phyloP scores from a whole-genome alignment of 1,140 invertebrate genomes.

The Argopecten irradians region DNA sequence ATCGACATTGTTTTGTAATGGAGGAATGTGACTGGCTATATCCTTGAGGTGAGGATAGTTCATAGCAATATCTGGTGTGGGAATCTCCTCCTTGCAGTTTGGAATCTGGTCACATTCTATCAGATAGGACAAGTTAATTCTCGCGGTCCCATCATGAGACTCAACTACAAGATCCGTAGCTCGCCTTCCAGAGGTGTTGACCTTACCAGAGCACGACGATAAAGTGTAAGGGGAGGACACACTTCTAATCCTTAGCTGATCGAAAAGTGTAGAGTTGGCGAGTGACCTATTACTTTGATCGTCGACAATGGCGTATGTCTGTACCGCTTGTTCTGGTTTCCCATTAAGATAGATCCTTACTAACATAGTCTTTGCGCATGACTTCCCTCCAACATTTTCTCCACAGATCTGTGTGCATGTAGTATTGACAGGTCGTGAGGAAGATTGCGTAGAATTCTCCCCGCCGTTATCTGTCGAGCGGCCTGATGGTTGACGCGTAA shows the following conservation, averaged over 20 bases:
- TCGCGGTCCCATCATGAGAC: not conserved
- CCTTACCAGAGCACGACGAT: constrained; percentile 19
- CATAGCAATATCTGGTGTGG: constrained; percentile 22
- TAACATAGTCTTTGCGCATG: constrained; percentile 5
- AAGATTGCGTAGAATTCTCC: not conserved
- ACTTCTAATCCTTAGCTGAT: too few species aligned
- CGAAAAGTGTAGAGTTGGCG: too few species aligned
- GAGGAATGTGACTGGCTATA: constrained; percentile 34
- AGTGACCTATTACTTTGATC: not conserved
- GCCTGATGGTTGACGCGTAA: not conserved
- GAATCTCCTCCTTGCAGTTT: constrained; percentile 21
- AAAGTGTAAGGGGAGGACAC: not conserved
- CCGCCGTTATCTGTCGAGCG: not conserved
- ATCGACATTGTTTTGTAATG: not conserved
- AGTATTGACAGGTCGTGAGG: not conserved
- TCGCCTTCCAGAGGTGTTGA: not conserved
- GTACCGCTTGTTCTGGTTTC: not conserved
- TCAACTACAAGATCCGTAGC: constrained; percentile 31
- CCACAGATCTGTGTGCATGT: not conserved
- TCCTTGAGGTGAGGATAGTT: not conserved
- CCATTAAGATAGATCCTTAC: not conserved
- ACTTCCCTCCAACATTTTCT: not conserved
- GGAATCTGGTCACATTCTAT: constrained; percentile 26
- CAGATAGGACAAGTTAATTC: not conserved
- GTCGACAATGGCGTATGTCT: not conserved